These are phyloP conservation scores for Meta bourneti DNA, from an alignment of 2,888 invertebrate genomes.

Conservation along the genomic window DNA sequence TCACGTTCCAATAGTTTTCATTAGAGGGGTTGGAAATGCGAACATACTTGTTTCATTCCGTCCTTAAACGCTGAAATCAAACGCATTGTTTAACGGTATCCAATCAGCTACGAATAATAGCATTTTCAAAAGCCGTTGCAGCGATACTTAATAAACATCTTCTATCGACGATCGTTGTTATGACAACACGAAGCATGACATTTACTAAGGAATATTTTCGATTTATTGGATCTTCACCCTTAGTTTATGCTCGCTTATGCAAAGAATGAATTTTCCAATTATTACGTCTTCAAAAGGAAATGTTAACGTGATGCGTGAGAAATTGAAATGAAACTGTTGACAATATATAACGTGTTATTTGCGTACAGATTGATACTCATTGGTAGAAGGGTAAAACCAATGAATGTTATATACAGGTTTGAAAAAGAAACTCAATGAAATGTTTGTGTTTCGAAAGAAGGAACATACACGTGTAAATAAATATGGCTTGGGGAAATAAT, in stretches of 20 bases:
- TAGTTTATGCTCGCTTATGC: background rate
- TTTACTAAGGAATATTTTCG: constrained; percentile 11
- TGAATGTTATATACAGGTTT: too few relatives aligned
- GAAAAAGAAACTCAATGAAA: too few relatives aligned
- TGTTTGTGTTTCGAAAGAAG: too few relatives aligned
- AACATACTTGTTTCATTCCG: constrained; percentile 18
- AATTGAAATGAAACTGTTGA: background rate
- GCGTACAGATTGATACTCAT: too few relatives aligned
- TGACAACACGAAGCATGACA: constrained; percentile 28
- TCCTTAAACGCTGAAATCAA: constrained; percentile 2
- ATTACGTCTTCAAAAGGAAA: background rate
- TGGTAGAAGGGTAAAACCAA: too few relatives aligned
- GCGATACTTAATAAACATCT: constrained; percentile 21
- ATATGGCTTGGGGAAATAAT: too few relatives aligned
- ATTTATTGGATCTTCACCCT: background rate
- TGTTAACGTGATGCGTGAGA: background rate
- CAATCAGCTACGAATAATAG: constrained; percentile 34
- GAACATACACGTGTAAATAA: too few relatives aligned
- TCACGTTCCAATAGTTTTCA: background rate
- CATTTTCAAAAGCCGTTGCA: constrained; percentile 1
- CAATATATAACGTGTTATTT: too few relatives aligned
- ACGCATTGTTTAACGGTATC: background rate
- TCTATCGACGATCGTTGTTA: constrained; percentile 18
- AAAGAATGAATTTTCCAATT: constrained; percentile 34
- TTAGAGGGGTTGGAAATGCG: background rate